A percentile compares a stretch with the other conserved stretches of the same genome.
Conservation (phyloP, 2,113 vertebrate genomes). For the Hemibagrus wyckioides region DNA sequence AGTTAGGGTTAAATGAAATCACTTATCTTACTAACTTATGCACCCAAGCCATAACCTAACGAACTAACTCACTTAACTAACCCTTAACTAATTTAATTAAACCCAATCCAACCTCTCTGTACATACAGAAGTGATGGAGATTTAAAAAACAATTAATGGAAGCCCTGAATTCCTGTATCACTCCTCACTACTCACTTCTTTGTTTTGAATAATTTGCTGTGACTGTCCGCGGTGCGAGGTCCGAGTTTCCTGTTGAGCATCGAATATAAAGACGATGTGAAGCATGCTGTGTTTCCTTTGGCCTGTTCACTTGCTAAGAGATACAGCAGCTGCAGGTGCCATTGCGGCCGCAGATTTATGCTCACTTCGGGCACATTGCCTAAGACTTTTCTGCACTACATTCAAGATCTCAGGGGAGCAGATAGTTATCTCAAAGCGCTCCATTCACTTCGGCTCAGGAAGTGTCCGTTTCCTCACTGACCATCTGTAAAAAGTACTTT, state of each 20-base stretch:
- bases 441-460: slow-evolving; percentile 1
- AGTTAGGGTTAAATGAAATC: no score
- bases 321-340: slow-evolving; percentile 33
- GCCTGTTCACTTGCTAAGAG: neutral
- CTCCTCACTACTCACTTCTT: no score
- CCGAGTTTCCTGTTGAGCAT: neutral
- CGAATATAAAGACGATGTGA: neutral
- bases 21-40: no score
- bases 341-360: neutral
- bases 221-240: neutral
- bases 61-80: no score
- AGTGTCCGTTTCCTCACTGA: neutral
- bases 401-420: neutral
- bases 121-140: neutral
- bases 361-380: neutral
- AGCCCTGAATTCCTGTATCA: neutral
- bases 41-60: no score
- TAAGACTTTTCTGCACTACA: neutral
- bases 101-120: no score
- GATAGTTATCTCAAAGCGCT: slow-evolving; percentile 7
- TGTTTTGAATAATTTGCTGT: neutral
- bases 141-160: neutral
- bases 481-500: slow-evolving; percentile 34
- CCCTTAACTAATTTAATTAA: no score
- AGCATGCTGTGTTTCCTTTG: neutral